These are phyloP conservation scores for Orchestes rusci DNA, from an alignment of 2,888 invertebrate genomes.

Conservation along the genomic window DNA sequence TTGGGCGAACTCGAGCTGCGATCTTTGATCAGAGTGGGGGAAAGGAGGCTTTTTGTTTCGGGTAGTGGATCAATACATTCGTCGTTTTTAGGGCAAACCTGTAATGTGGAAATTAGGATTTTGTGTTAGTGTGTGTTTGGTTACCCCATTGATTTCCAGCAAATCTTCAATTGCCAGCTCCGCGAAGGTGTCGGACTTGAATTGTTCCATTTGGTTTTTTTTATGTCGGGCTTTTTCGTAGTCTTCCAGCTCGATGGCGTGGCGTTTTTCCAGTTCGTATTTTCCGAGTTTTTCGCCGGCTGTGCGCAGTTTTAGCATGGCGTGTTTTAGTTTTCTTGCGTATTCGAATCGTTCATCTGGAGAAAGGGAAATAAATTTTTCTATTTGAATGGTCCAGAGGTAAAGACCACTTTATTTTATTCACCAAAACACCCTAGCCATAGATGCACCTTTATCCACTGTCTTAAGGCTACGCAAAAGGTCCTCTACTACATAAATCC, in stretches of 20 bases:
- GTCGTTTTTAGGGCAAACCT: constrained; percentile 54
- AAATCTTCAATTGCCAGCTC: constrained; percentile 69
- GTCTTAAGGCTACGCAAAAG: too few species aligned
- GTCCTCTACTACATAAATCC: too few species aligned
- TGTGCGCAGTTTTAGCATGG: constrained; percentile 73
- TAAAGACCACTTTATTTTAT: too few species aligned
- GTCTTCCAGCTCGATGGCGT: constrained; percentile 87
- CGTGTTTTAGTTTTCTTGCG: constrained; percentile 82
- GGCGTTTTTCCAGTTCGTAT: constrained; percentile 84
- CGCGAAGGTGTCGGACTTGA: constrained; percentile 66
- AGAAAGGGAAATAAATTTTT: constrained; percentile 18
- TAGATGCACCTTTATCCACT: too few species aligned
- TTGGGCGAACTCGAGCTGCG: constrained; percentile 46
- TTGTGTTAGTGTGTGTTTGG: too few species aligned
- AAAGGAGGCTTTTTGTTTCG: constrained; percentile 39
- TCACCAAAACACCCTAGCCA: too few species aligned
- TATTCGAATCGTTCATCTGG: constrained; percentile 88
- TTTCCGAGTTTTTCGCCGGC: constrained; percentile 87
- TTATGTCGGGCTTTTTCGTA: constrained; percentile 85
- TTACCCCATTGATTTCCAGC: constrained; percentile 70
- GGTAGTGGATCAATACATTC: constrained; percentile 50
- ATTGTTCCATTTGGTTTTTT: constrained; percentile 83
- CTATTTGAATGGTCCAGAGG: too few species aligned
- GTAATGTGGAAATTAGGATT: too few species aligned
- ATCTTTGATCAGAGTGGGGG: constrained; percentile 40